These are phyloP conservation scores for Falco naumanni DNA, from an alignment of 2,797 vertebrate species.

Conservation along the genomic window DNA sequence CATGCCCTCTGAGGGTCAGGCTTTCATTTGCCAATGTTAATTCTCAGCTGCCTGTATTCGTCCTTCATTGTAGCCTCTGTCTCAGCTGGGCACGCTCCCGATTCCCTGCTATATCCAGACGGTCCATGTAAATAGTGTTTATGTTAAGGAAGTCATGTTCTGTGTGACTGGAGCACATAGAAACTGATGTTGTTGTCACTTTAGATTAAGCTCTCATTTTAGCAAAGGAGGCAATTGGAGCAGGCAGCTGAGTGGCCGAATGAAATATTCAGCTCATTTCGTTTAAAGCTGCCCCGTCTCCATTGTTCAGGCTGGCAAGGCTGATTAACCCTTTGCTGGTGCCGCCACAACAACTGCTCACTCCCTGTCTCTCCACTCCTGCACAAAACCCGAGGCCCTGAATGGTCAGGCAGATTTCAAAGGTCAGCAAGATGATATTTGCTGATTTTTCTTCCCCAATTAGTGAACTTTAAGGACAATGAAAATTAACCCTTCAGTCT, in stretches of 20 bases:
- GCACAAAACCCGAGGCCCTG: accelerated
- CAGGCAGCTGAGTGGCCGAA: constrained; percentile 86
- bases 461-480: not conserved
- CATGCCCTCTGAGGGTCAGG: constrained; percentile 78
- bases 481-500: not conserved
- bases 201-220: constrained; percentile 86
- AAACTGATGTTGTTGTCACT: constrained; percentile 94
- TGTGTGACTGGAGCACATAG: constrained; percentile 87
- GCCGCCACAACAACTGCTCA: not conserved
- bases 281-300: constrained; percentile 85
- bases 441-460: not conserved
- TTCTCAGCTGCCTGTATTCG: constrained; percentile 74
- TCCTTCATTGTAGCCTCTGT: constrained; percentile 75
- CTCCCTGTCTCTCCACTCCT: not conserved
- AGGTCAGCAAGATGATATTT: not conserved
- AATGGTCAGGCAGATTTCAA: not conserved
- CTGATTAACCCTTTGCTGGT: constrained; percentile 77
- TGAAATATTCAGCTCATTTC: constrained; percentile 92
- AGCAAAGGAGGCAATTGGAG: constrained; percentile 83
- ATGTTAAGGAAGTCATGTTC: constrained; percentile 92
- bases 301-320: constrained; percentile 81
- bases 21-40: constrained; percentile 79
- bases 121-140: constrained; percentile 86
- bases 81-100: constrained; percentile 75
- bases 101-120: constrained; percentile 74